phyloP scores from a whole-genome alignment of 2,113 vertebrate species.

The Seriola aureovittata region DNA sequence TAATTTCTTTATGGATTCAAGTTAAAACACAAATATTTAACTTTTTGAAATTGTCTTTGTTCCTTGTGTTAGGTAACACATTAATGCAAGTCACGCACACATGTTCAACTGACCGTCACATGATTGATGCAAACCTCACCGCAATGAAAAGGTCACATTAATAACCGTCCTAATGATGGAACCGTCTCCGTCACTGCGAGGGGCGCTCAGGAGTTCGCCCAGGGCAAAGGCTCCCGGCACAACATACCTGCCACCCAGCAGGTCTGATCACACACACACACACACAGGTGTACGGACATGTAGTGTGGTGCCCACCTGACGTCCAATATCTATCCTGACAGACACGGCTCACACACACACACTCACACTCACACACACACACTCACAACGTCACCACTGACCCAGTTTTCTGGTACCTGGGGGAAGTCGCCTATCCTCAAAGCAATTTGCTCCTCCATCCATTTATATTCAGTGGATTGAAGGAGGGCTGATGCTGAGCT shows the following conservation, averaged over 20 bases:
- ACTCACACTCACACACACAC: neutral
- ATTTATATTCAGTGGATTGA: neutral
- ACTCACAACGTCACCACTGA: neutral
- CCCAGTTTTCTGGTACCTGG: neutral
- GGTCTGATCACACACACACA: too few relatives aligned
- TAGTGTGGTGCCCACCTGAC: neutral
- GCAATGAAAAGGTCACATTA: slow-evolving; percentile 57
- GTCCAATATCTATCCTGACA: neutral
- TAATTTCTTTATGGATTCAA: neutral
- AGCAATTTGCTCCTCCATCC: neutral
- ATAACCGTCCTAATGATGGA: slow-evolving; percentile 52
- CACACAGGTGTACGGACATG: neutral
- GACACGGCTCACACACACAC: neutral
- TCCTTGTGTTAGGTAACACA: neutral
- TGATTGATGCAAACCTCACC: slow-evolving; percentile 54
- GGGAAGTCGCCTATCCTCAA: neutral
- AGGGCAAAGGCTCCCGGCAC: neutral
- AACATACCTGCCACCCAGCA: neutral
- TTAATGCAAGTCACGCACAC: slow-evolving; percentile 14
- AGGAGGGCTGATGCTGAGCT: neutral
- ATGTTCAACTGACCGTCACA: slow-evolving; percentile 11
- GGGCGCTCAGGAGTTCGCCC: slow-evolving; percentile 17
- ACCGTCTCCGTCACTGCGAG: slow-evolving; percentile 21
- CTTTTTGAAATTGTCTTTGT: neutral
- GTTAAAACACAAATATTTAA: neutral